Base-by-base conservation (phyloP, 2,113 vertebrate genomes). In the Rhizomys pruinosus region DNA sequence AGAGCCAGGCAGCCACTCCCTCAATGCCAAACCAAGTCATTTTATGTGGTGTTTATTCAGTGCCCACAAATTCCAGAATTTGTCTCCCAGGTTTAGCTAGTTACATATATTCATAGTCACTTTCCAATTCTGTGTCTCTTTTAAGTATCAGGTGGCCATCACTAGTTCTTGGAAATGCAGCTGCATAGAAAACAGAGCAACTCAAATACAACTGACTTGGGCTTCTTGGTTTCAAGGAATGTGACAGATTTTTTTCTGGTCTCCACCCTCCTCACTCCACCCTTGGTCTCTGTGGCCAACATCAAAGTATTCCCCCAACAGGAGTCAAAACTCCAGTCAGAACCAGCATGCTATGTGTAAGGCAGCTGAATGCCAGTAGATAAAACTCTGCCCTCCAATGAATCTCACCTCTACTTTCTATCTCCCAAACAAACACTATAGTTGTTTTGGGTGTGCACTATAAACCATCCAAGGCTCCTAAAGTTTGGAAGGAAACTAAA, bases 21-120 rank as follows among this genome's bases (percentile, higher is more conserved):
- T 90, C n/a, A 44, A 86, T 39, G 90, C n/a, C 59, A 93, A 93
- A 80, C 87, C 72, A 96, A 94, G 71, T 89, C 61, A 90, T 77
- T 89, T 95, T 68, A 92, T 72, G 74, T 84, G 63, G 34, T 91
- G 20, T 84, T 95, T 94, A 90, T 63, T 92, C 80, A 84, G 32
- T 91, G 29, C 10, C 72, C 88, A 80, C 25, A 78, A 57, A 93
- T 76, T 92, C 90, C 39, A 84, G 93, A 92, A 93, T 86, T 0
- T 59, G 29, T 90, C 64, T 76, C 47, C 55, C 22, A 87, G 8
- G 29, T 93, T 86, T n/a, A 90, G 55, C 57, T 47, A 64, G 44
- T 72, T 79, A 44, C 3, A 23, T 23, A 61, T 17, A 32, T 72
- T 52, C 39, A 71, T 1, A 42, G 29, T 32, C 7, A 80, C 34